A percentile compares a stretch with the other conserved stretches of the same genome.
Conservation (phyloP, 2,797 vertebrate species). For the Rhinogobio ventralis region DNA sequence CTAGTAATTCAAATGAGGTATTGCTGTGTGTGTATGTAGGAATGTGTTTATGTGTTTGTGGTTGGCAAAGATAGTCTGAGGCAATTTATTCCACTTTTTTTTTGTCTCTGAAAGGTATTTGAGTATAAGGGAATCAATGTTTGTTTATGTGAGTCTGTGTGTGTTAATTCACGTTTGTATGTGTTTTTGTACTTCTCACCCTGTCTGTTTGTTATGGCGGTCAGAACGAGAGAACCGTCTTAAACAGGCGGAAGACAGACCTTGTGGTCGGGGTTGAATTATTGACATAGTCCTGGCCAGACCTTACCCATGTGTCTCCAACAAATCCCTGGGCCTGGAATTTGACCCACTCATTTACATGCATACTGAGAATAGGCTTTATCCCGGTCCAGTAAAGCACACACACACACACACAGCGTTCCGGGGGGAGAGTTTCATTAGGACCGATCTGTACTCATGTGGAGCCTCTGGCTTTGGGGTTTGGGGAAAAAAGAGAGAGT, state of each 20-base stretch:
- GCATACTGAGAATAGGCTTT: slow-evolving; percentile 62
- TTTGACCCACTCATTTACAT: slow-evolving; percentile 64
- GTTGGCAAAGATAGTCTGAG: slow-evolving; percentile 1
- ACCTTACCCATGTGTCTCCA: slow-evolving; percentile 62
- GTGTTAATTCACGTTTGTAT: slow-evolving; percentile 43
- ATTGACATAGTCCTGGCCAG: slow-evolving; percentile 78
- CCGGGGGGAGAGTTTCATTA: slow-evolving; percentile 51
- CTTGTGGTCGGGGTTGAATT: slow-evolving; percentile 69
- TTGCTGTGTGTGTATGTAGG: neutral
- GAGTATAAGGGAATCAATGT: neutral
- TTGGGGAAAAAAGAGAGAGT: slow-evolving; percentile 21
- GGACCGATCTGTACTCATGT: slow-evolving; percentile 34
- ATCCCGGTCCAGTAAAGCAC: slow-evolving; percentile 42
- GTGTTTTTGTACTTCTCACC: slow-evolving; percentile 47
- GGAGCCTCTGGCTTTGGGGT: slow-evolving; percentile 39
- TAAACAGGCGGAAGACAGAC: slow-evolving; percentile 72
- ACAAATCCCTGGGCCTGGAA: slow-evolving; percentile 71
- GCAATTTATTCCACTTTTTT: slow-evolving; percentile 6
- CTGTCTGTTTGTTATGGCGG: slow-evolving; percentile 61
- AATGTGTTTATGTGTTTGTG: slow-evolving; percentile 22
- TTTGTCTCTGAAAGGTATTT: neutral
- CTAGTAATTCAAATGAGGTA: neutral
- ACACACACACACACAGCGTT: slow-evolving; percentile 12
- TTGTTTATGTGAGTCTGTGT: slow-evolving; percentile 37
- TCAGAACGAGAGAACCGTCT: slow-evolving; percentile 56